Evolutionary conservation across 2,888 invertebrate species (phyloP).

Genomic region (Cosmorhoe ocellata): DNA sequence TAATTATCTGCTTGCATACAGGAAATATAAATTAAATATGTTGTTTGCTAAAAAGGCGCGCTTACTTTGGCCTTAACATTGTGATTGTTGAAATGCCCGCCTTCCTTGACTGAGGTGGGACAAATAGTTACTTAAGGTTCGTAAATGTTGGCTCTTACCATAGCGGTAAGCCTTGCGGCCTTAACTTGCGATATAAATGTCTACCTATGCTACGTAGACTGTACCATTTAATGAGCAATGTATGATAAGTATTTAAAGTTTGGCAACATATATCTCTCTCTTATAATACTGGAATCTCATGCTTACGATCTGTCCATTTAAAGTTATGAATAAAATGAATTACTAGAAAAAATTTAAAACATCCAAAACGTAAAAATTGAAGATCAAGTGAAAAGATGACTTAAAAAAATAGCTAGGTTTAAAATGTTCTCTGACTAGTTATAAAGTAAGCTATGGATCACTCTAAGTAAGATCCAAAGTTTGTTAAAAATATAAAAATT

Average conservation of each 20-base stretch:
- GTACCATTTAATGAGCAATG: conserved; percentile 8
- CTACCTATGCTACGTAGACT: conserved; percentile 23
- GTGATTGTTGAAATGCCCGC: conserved; percentile 17
- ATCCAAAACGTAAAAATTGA: conserved; percentile 13
- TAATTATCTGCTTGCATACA: conserved; percentile 55
- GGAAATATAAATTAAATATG: conserved; percentile 5
- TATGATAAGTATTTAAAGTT: conserved; percentile 5
- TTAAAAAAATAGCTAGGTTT: conserved; percentile 54
- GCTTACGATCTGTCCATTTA: conserved; percentile 38
- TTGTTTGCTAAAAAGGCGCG: conserved; percentile 13
- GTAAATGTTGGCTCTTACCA: conserved; percentile 17
- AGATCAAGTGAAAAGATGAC: conserved; percentile 15
- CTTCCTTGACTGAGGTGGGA: conserved; percentile 10
- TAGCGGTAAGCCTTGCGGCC: conserved; percentile 17
- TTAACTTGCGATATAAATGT: conserved; percentile 20
- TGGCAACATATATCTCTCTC: conserved; percentile 17
- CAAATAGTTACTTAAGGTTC: conserved; percentile 17
- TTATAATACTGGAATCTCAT: conserved; percentile 47
- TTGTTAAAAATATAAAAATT: conserved; percentile 32
- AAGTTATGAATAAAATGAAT: conserved; percentile 20
- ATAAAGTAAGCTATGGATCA: conserved; percentile 64
- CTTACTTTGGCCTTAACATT: conserved; percentile 16
- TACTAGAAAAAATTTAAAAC: conserved; percentile 34
- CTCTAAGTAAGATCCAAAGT: conserved; percentile 63
- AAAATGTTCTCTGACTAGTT: conserved; percentile 68